Conservation (phyloP, 2,797 vertebrate genomes). For the Anomalospiza imberbis region DNA sequence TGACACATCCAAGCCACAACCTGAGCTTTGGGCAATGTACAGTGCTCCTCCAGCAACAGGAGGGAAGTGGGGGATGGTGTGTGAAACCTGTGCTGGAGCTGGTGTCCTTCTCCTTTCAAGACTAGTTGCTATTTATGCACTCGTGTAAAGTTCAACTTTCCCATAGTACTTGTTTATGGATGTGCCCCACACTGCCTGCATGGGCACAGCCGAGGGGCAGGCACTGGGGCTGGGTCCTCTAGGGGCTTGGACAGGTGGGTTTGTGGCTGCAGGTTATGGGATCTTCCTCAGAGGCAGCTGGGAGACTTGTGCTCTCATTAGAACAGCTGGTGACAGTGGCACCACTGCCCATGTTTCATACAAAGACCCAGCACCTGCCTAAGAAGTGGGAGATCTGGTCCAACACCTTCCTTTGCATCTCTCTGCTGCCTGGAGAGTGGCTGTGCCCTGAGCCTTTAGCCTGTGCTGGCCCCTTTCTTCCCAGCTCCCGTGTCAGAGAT, state of each 20-base stretch:
- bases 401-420: not conserved
- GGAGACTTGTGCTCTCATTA: not conserved
- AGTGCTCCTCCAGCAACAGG: not conserved
- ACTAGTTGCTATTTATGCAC: not conserved
- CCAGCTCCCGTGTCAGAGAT: not conserved
- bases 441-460: not conserved
- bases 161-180: not conserved
- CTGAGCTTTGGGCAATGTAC: not conserved
- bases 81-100: not conserved
- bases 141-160: not conserved
- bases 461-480: not conserved
- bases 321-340: not conserved
- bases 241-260: not conserved
- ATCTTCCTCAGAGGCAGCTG: not conserved
- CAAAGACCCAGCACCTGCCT: not conserved
- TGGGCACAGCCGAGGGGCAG: not conserved
- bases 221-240: not conserved
- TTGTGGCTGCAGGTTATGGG: not conserved
- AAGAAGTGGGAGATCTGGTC: not conserved
- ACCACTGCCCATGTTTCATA: not conserved
- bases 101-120: not conserved
- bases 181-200: rapidly evolving
- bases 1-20: not conserved
- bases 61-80: not conserved
- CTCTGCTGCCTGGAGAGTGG: not conserved